Evolutionary conservation across 2,113 vertebrate species (phyloP).

Genomic region (Cryptoleucopteryx plumbea): DNA sequence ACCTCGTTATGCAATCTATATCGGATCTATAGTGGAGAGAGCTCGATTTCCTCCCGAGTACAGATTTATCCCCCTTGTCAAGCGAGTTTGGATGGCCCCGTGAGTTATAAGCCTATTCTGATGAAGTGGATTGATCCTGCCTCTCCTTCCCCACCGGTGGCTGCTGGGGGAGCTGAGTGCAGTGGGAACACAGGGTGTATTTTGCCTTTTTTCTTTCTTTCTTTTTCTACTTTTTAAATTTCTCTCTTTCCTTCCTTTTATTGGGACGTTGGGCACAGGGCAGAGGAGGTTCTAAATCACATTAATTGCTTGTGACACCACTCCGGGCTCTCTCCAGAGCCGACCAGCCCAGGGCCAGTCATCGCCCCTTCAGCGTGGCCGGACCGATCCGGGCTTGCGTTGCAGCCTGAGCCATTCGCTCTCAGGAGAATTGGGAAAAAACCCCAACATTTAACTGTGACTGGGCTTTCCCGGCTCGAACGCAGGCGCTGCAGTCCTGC

Average conservation of each 20-base stretch:
- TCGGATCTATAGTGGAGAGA: neutral
- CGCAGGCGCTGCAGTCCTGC: neutral
- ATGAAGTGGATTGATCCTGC: neutral
- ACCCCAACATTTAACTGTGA: neutral
- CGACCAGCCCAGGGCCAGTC: neutral
- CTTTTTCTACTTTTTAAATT: no score
- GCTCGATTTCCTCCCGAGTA: neutral
- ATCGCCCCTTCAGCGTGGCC: neutral
- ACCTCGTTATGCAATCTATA: neutral
- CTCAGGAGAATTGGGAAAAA: neutral
- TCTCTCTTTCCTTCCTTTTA: neutral
- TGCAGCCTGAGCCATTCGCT: fast-evolving
- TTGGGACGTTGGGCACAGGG: neutral
- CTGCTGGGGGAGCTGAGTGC: neutral
- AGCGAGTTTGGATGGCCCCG: neutral
- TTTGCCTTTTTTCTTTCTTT: neutral
- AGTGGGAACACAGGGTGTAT: fast-evolving
- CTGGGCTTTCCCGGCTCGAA: neutral
- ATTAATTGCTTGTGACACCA: neutral
- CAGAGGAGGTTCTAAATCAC: neutral
- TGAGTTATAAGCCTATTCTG: neutral
- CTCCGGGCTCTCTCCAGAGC: neutral
- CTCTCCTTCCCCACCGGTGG: fast-evolving
- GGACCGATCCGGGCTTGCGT: neutral
- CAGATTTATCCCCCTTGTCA: neutral